These are phyloP conservation scores for Trichoplusia ni DNA, from an alignment of 1,140 invertebrate genomes.

Conservation along the genomic window DNA sequence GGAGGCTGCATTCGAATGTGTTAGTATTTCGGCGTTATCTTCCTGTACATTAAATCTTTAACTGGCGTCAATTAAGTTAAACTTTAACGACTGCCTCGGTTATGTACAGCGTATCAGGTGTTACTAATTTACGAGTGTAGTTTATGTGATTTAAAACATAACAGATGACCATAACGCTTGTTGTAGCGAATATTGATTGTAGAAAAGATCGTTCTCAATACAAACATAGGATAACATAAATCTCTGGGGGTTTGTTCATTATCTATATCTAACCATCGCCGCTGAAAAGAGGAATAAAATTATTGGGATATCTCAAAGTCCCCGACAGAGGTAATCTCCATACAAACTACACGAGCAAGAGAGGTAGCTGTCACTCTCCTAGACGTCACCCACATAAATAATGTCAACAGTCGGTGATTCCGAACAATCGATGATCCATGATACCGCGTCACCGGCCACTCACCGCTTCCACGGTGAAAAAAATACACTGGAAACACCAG, in stretches of 20 bases:
- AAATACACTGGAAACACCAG: conserved; percentile 58
- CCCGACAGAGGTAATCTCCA: conserved; percentile 23
- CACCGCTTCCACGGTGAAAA: conserved; percentile 53
- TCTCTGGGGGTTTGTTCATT: not conserved
- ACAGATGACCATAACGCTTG: not conserved
- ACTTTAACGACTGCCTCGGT: not conserved
- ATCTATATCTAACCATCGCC: not conserved
- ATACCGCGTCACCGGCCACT: conserved; percentile 60
- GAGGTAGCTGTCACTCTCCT: conserved; percentile 47
- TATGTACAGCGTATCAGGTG: not conserved
- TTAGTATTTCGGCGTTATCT: conserved; percentile 17
- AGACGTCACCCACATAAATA: conserved; percentile 64
- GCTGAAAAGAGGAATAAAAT: conserved; percentile 17
- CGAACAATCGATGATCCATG: conserved; percentile 62
- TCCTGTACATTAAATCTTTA: conserved; percentile 2
- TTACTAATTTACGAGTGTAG: not conserved
- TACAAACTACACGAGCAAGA: conserved; percentile 31
- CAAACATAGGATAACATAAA: not conserved
- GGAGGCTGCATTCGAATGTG: conserved; percentile 22
- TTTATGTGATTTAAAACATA: not conserved
- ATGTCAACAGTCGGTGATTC: conserved; percentile 57
- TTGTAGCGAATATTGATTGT: too few species aligned
- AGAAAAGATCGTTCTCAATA: conserved; percentile 17
- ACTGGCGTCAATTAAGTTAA: conserved; percentile 13
- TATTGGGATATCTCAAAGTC: not conserved